phyloP scores from a whole-genome alignment of 1,140 invertebrate species.

The Hylaeus anthracinus region DNA sequence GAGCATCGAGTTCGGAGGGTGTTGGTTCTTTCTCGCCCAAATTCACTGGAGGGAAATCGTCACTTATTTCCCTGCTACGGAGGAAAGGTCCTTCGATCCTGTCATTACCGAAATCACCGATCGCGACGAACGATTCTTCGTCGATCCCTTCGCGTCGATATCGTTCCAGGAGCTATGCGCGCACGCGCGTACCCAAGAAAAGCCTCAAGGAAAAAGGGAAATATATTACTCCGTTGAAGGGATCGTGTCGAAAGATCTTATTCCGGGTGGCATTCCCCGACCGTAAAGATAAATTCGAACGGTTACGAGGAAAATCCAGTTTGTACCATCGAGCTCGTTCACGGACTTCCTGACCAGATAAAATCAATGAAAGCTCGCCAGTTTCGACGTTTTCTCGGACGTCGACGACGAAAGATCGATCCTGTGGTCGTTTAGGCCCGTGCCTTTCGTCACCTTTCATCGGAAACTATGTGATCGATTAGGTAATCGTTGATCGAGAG shows the following conservation, averaged over 20 bases:
- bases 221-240: slow-evolving; percentile 24
- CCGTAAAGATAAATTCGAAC: slow-evolving; percentile 22
- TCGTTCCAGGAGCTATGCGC: neutral
- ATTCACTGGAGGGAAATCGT: neutral
- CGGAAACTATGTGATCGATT: too few species aligned
- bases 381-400: neutral
- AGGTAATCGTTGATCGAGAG: too few species aligned
- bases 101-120: neutral
- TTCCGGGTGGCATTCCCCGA: neutral
- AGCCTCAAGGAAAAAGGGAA: slow-evolving; percentile 12
- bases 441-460: neutral
- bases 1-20: neutral
- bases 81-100: neutral
- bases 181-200: neutral
- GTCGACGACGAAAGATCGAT: neutral
- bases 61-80: neutral
- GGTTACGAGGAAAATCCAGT: slow-evolving; percentile 27
- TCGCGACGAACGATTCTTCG: neutral
- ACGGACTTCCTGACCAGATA: slow-evolving; percentile 8
- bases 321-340: slow-evolving; percentile 22
- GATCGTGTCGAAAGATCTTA: slow-evolving; percentile 33
- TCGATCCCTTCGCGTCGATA: neutral
- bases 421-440: slow-evolving; percentile 11
- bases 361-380: slow-evolving; percentile 28
- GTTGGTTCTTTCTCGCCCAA: neutral